Evolutionary conservation across 2,113 vertebrate species (phyloP), one percentile per base, ranked within the genome.

Genomic region (Centrocercus urophasianus): DNA sequence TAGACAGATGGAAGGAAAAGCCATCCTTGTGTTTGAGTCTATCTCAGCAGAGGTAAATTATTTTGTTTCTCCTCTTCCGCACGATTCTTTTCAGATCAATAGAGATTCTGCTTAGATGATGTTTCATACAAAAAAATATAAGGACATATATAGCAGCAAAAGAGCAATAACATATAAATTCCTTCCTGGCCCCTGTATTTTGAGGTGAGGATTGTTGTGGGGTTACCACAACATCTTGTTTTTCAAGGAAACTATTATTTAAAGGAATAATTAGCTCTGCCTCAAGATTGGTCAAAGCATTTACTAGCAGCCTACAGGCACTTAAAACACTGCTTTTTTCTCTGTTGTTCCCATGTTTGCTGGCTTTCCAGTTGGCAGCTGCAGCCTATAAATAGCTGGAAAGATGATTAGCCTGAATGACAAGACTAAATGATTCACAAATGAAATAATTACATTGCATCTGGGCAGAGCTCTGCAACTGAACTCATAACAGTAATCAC

Each of bases 341-440:
- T 90, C 25, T 84, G 9, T 61, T 22, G 6, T 88, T 95, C 61
- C 76, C 52, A 65, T 86, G 73, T 90, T 95, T 76, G 18, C 48
- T 86, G 66, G 63, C 73, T 94, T 95, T 88, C 88, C 88, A 81
- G 52, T 96, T 92, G 88, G 76, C 90, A 96, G 90, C 91, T 95
- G 95, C 88, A 94, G 21, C 43, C 86, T 92, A 93, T 96, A 97
- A 97, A 93, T 97, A 97, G 89, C 83, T 65, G 70, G 27, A 74
- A 70, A 88, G 88, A 94, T 61, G 76, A 94, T 91, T 90, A 86
- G 52, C 30, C 52, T 90, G 83, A 86, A 91, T 0, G 8, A 88
- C 21, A 70, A 81, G 52, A 72, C 57, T 34, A 77, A 97, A 95
- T 81, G 93, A 88, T 54, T 90, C 88, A 83, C 75, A 93, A 96